phyloP scores from a whole-genome alignment of 2,797 vertebrate species.

The Anguilla anguilla region DNA sequence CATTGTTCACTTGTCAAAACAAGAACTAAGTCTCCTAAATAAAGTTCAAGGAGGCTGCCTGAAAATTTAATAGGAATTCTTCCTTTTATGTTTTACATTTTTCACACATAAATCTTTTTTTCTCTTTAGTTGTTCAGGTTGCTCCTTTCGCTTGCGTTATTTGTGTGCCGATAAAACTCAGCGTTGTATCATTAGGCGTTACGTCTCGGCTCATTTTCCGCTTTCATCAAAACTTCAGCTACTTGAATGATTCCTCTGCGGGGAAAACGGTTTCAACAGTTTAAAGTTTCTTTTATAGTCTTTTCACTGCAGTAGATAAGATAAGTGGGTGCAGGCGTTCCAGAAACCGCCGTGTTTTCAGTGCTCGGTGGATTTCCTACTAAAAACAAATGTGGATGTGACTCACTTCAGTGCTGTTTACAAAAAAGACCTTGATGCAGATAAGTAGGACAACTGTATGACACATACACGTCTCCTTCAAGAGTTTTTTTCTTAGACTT shows the following conservation, averaged over 20 bases:
- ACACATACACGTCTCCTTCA: neutral
- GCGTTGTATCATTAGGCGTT: neutral
- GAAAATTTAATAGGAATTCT: neutral
- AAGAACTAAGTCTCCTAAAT: neutral
- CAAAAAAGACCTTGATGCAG: constrained; percentile 9
- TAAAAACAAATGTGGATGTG: neutral
- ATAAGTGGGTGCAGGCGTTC: neutral
- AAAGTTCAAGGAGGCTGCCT: neutral
- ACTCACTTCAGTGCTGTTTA: constrained; percentile 10
- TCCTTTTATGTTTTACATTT: neutral
- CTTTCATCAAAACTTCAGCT: neutral
- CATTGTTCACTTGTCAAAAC: neutral
- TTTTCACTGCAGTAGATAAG: neutral
- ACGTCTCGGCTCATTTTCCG: neutral
- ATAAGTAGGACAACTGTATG: constrained; percentile 19
- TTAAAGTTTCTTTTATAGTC: neutral
- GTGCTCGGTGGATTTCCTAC: neutral
- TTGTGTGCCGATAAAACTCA: neutral
- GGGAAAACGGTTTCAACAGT: constrained; percentile 5
- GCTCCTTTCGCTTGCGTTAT: neutral
- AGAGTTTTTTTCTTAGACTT: neutral
- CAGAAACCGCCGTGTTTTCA: neutral
- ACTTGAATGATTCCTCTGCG: neutral
- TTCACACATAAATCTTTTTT: neutral
- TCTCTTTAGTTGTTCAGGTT: neutral